Percentiles rank a stretch among this genome's conserved stretches.
Conservation (phyloP, 1,140 invertebrate genomes). For the Augochlora pura region DNA sequence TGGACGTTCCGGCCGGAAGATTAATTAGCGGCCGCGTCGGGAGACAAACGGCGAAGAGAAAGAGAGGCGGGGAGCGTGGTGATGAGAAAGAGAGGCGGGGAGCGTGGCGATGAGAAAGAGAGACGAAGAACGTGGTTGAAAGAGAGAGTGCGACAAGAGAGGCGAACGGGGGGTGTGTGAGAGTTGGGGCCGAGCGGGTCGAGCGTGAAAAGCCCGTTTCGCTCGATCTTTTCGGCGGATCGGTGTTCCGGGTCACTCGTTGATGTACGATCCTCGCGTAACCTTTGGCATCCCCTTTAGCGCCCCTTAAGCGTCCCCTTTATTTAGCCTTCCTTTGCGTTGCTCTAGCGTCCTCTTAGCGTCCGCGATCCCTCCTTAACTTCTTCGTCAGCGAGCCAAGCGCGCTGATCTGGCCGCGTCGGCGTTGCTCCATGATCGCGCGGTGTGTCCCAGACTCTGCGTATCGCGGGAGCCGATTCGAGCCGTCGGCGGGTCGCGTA, state of each 20-base stretch:
- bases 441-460: background rate
- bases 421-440: conserved; percentile 50
- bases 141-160: no score
- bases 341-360: no score
- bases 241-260: conserved; percentile 35
- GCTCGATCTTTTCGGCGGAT: conserved; percentile 28
- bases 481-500: background rate
- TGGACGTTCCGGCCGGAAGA: conserved; percentile 24
- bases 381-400: conserved; percentile 15
- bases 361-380: conserved; percentile 6
- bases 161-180: no score
- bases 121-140: no score
- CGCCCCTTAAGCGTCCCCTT: no score
- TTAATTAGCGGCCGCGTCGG: conserved; percentile 40
- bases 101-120: no score
- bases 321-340: no score
- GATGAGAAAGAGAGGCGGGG: no score
- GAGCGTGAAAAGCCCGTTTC: conserved; percentile 42
- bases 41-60: no score
- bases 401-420: conserved; percentile 35
- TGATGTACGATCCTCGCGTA: conserved; percentile 44
- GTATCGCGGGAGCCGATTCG: background rate
- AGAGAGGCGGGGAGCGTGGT: no score
- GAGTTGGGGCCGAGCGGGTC: background rate
- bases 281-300: conserved; percentile 27